These are phyloP conservation scores for Sebastes ruberrimus DNA, from an alignment of 2,797 vertebrate genomes.

Conservation along the genomic window DNA sequence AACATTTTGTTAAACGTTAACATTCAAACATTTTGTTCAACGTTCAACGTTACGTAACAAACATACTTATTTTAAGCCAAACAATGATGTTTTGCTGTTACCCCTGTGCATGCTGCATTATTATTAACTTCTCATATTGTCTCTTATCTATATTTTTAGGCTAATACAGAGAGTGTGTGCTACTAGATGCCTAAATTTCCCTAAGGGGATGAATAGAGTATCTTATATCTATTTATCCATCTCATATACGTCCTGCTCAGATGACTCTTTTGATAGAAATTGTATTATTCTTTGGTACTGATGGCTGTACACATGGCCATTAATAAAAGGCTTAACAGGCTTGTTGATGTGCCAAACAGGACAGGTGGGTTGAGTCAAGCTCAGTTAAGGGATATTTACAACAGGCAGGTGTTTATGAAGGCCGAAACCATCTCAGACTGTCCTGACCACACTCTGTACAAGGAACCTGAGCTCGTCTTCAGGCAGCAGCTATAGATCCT, in stretches of 20 bases:
- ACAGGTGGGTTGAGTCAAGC: not conserved
- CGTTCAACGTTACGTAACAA: no score
- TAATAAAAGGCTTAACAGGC: not conserved
- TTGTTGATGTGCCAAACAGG: not conserved
- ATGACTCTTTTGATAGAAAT: not conserved
- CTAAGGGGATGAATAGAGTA: no score
- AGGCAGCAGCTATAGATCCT: conserved; percentile 15
- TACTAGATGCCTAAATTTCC: rapidly evolving
- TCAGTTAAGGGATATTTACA: conserved; percentile 29
- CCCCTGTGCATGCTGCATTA: no score
- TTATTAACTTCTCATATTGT: not conserved
- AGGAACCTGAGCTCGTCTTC: not conserved
- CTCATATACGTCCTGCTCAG: not conserved
- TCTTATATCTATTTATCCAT: not conserved
- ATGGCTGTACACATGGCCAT: not conserved
- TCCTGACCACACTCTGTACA: not conserved
- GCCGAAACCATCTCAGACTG: not conserved
- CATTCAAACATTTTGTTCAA: no score
- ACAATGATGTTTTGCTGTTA: no score
- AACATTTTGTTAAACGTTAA: no score
- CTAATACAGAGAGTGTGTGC: not conserved
- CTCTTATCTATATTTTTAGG: not conserved
- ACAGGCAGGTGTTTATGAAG: not conserved
- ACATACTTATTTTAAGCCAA: no score
- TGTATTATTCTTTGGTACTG: not conserved